Evolutionary conservation across 1,140 invertebrate genomes (phyloP).

Genomic region (Musca vetustissima): DNA sequence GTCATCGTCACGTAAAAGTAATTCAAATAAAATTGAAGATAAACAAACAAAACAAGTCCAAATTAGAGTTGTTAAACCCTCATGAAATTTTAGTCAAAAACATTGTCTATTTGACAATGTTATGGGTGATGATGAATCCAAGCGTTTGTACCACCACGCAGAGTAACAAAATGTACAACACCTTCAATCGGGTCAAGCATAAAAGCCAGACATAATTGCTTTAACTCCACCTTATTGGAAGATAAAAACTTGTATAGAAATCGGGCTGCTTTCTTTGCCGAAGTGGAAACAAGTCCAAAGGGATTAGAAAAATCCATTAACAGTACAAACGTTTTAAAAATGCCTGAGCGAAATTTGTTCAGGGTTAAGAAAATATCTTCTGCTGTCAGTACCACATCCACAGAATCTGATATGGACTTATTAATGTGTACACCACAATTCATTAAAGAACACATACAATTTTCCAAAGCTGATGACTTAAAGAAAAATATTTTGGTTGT

Average conservation of each 20-base stretch:
- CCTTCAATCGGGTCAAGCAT: too few species aligned
- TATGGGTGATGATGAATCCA: conserved; percentile 4
- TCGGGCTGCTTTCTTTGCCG: conserved; percentile 13
- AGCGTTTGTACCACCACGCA: background rate
- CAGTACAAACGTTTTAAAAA: conserved; percentile 8
- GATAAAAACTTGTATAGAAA: background rate
- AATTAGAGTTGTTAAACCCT: too few species aligned
- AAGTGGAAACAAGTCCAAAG: conserved; percentile 7
- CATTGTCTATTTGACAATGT: background rate
- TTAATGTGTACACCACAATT: conserved; percentile 26
- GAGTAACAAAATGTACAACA: background rate
- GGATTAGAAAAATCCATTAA: background rate
- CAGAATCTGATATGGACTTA: conserved; percentile 13
- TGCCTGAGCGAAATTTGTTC: background rate
- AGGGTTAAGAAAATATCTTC: background rate
- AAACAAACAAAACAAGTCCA: too few species aligned
- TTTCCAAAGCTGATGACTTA: background rate
- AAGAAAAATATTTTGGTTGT: background rate
- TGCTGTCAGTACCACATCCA: background rate
- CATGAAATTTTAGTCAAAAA: too few species aligned
- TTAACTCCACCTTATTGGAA: conserved; percentile 14
- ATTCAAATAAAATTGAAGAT: background rate
- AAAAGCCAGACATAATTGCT: background rate
- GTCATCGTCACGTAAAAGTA: background rate
- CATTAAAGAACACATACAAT: conserved; percentile 16